Evolutionary conservation across 2,113 vertebrate genomes (phyloP), one percentile per base, ranked within the genome.

Genomic region (Pollimyrus isidori): DNA sequence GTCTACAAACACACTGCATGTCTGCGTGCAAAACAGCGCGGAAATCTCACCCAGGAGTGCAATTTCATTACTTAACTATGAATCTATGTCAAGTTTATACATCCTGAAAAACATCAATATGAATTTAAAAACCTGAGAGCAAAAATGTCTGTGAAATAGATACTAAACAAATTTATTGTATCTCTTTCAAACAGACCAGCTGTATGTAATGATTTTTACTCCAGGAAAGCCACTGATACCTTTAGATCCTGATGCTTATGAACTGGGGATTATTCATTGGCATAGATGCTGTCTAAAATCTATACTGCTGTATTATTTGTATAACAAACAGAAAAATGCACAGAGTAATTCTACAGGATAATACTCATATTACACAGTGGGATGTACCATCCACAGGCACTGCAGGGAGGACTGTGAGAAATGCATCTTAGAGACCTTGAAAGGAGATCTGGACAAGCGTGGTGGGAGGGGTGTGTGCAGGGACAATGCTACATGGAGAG

Each of bases 201-300:
- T 84, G 82, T 21, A 84, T 48, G 6, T 84, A 84, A 87, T 87
- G 49, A 35, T 87, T 87, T 87, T 87, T 87, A 56, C 83, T 86
- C 45, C 50, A 87, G 85, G 50, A 87, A 87, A 53, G 50, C 50
- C 50, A 26, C 50, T n/a, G 82, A 46, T 48, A 2, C 45, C 82
- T 48, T 23, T 48, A 84, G 23, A 84, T 84, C 82, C 42, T 84
- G 82, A 84, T 42, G 39, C 82, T 84, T 84, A 48, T 84, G 82
- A 84, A 84, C 82, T 84, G 82, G 2, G 42, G 42, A 84, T 84
- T 84, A 84, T 48, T 84, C 39, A 84, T 84, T 84, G 21, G 82
- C 45, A 48, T n/a, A 48, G 48, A 84, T 48, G 82, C 82, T n/a
- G 82, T 46, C 45, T 48, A 48, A 84, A 84, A 80, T 80, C 73